Evolutionary conservation across 2,797 vertebrate genomes (phyloP).

Genomic region (Anas flavirostris): DNA sequence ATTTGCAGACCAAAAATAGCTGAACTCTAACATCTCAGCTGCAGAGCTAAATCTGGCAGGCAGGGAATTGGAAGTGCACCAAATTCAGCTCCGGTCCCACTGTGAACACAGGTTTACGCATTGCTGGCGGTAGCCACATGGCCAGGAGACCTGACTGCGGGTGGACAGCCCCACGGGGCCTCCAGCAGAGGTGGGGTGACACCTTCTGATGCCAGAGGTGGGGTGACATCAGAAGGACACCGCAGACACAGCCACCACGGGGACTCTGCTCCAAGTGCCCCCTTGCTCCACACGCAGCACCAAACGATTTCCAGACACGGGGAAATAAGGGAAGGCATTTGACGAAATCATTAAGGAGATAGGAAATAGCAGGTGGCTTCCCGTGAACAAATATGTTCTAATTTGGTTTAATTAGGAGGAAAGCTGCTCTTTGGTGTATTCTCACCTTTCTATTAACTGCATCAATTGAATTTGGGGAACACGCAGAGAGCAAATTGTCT

Average conservation of each 20-base stretch:
- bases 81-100: not conserved
- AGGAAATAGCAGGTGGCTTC: not conserved
- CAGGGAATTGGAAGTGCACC: not conserved
- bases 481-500: not conserved
- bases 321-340: not conserved
- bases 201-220: fast-evolving
- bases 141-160: no score
- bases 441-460: not conserved
- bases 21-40: not conserved
- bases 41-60: not conserved
- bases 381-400: not conserved
- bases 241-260: not conserved
- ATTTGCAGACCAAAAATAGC: not conserved
- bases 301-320: fast-evolving
- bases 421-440: not conserved
- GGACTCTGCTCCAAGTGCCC: not conserved
- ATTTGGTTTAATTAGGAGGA: conserved; percentile 1
- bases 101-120: not conserved
- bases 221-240: not conserved
- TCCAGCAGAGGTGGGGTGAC: fast-evolving
- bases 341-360: not conserved
- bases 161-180: not conserved
- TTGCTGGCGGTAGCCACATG: fast-evolving
- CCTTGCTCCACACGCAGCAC: not conserved
- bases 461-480: not conserved